Conservation (phyloP, 2,888 invertebrate genomes). For the Zaprionus obscuricornis region DNA sequence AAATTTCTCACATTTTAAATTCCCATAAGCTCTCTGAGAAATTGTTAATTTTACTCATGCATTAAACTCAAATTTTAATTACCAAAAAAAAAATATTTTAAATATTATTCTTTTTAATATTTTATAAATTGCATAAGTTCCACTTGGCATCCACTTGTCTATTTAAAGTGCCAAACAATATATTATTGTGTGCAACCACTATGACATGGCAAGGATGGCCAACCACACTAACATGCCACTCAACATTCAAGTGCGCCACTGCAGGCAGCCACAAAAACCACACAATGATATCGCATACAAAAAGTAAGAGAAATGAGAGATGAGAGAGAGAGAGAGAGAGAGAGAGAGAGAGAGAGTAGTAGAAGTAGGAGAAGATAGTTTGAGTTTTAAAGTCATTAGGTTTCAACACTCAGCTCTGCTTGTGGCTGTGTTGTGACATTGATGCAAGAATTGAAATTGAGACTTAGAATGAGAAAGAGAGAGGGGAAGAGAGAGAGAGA, state of each 20-base stretch:
- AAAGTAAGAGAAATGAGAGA: too few relatives aligned
- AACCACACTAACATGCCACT: constrained; percentile 2
- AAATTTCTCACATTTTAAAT: neutral
- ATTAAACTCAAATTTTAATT: neutral
- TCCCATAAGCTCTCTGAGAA: neutral
- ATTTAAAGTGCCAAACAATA: neutral
- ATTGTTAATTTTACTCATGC: neutral
- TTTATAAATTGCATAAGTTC: neutral
- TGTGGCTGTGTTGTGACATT: too few relatives aligned
- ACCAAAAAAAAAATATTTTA: neutral
- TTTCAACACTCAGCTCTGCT: constrained; percentile 15
- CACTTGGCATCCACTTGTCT: constrained; percentile 9
- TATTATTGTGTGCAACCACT: constrained; percentile 16
- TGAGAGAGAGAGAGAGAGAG: too few relatives aligned
- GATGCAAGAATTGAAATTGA: constrained; percentile 7
- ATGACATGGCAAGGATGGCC: too few relatives aligned
- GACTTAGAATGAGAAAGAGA: too few relatives aligned
- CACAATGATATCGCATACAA: constrained; percentile 52
- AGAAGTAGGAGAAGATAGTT: too few relatives aligned
- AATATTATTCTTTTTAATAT: neutral
- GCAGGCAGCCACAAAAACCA: constrained; percentile 39
- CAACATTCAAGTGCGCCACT: constrained; percentile 9
- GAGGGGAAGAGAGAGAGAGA: too few relatives aligned
- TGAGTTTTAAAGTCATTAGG: constrained; percentile 56
- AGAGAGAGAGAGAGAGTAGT: too few relatives aligned